Evolutionary conservation across 2,797 vertebrate species (phyloP).

Genomic region (Tamandua tetradactyla): DNA sequence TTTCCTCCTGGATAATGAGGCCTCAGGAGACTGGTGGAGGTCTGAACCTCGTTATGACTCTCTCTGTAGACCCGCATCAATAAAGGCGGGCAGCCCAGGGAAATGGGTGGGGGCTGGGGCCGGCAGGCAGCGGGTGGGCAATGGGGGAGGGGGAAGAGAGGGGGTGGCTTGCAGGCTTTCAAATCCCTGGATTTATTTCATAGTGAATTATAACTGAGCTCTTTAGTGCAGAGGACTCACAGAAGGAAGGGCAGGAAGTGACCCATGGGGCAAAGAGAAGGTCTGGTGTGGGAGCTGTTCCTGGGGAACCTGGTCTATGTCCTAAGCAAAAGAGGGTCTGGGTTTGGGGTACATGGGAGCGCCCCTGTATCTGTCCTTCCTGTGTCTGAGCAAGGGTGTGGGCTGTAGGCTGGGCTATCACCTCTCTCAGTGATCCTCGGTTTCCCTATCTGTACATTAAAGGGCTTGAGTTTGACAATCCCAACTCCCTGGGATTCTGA

Average conservation of each 20-base stretch:
- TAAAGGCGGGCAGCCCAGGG: conserved; percentile 80
- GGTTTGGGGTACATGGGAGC: background rate
- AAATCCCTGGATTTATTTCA: conserved; percentile 82
- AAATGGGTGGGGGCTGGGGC: conserved; percentile 77
- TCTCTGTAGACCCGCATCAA: conserved; percentile 82
- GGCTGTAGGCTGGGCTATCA: fast-evolving
- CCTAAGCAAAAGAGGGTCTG: conserved; percentile 16
- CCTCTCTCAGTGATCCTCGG: background rate
- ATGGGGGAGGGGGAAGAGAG: background rate
- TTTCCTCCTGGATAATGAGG: conserved; percentile 88
- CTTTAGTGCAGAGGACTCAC: conserved; percentile 78
- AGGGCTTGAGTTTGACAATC: background rate
- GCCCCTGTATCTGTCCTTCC: background rate
- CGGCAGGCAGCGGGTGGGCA: conserved; percentile 59
- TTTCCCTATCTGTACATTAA: background rate
- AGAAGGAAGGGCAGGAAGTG: conserved; percentile 78
- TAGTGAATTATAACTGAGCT: conserved; percentile 83
- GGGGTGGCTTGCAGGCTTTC: conserved; percentile 62
- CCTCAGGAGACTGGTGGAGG: conserved; percentile 85
- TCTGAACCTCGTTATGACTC: conserved; percentile 85
- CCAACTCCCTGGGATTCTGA: background rate
- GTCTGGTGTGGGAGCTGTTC: background rate
- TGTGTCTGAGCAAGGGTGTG: background rate
- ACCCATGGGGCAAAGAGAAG: conserved; percentile 67
- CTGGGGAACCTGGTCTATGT: background rate